Evolutionary conservation across 2,113 vertebrate species (phyloP).

Genomic region (Morone chrysops): DNA sequence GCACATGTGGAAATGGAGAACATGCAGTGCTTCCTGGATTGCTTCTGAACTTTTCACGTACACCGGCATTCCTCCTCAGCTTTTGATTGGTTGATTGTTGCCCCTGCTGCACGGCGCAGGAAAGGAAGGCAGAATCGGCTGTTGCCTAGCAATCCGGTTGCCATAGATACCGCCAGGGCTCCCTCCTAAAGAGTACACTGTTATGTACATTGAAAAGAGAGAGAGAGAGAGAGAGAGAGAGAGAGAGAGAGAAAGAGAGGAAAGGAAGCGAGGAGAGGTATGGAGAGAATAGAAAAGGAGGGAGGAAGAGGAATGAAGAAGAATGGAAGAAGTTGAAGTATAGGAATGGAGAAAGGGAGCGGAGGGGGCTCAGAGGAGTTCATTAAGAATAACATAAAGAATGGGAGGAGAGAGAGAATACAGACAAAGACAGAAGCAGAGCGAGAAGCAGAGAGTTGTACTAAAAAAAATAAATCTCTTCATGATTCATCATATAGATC

Average conservation of each 20-base stretch:
- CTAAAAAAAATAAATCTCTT: constrained; percentile 80
- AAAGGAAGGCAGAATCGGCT: constrained; percentile 81
- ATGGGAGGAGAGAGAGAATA: constrained; percentile 58
- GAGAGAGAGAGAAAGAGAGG: not conserved
- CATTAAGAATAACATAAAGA: constrained; percentile 80
- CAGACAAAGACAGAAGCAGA: constrained; percentile 65
- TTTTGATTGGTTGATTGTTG: constrained; percentile 73
- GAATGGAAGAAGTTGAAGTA: constrained; percentile 67
- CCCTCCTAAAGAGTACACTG: constrained; percentile 84
- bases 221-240: constrained; percentile 25
- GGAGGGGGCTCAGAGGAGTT: constrained; percentile 62
- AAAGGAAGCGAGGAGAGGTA: constrained; percentile 32
- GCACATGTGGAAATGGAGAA: constrained; percentile 10
- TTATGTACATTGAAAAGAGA: constrained; percentile 85
- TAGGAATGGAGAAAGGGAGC: constrained; percentile 40
- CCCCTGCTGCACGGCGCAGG: constrained; percentile 64
- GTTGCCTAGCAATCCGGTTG: constrained; percentile 89
- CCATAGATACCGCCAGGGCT: constrained; percentile 87
- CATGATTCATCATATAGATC: constrained; percentile 91
- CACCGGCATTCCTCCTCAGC: constrained; percentile 52
- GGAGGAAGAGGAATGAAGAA: constrained; percentile 32
- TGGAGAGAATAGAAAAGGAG: constrained; percentile 37
- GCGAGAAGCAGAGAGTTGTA: constrained; percentile 65
- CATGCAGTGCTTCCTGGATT: constrained; percentile 18
- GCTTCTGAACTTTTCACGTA: constrained; percentile 72